Conservation (phyloP, 2,113 vertebrate genomes). For the Rhegmatorhina hoffmannsi region DNA sequence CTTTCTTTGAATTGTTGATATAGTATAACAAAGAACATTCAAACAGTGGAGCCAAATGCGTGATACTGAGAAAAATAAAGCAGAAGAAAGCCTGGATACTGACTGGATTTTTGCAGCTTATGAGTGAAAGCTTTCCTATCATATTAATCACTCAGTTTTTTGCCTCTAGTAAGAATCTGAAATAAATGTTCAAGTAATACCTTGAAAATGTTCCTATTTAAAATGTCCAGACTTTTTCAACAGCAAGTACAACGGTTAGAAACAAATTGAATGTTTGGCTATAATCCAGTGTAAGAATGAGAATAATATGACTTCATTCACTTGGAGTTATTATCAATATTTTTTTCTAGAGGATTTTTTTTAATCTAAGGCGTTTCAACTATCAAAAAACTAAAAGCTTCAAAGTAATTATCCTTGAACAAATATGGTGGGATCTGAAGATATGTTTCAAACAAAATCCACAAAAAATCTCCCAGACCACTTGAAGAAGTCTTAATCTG, state of each 20-base stretch:
- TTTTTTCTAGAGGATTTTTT: not conserved
- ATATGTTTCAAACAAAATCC: not conserved
- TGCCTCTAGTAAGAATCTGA: not conserved
- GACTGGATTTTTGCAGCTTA: not conserved
- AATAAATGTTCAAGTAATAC: not conserved
- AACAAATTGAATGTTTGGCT: not conserved
- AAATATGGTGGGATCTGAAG: not conserved
- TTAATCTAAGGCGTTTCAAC: not conserved
- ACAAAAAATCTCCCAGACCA: not conserved
- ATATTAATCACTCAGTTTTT: not conserved
- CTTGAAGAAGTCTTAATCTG: not conserved
- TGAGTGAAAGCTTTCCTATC: not conserved
- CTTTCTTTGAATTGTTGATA: not conserved
- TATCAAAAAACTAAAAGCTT: not conserved
- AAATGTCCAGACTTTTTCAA: not conserved
- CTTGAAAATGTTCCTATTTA: not conserved
- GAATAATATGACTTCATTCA: not conserved
- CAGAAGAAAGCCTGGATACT: not conserved
- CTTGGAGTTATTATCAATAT: not conserved
- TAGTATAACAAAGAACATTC: not conserved
- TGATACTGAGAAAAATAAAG: not conserved
- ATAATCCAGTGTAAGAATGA: not conserved
- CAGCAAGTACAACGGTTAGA: not conserved
- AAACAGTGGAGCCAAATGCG: not conserved
- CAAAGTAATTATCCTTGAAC: not conserved